Conservation (phyloP, 1,140 invertebrate genomes). For the Matsumurasca onukii region DNA sequence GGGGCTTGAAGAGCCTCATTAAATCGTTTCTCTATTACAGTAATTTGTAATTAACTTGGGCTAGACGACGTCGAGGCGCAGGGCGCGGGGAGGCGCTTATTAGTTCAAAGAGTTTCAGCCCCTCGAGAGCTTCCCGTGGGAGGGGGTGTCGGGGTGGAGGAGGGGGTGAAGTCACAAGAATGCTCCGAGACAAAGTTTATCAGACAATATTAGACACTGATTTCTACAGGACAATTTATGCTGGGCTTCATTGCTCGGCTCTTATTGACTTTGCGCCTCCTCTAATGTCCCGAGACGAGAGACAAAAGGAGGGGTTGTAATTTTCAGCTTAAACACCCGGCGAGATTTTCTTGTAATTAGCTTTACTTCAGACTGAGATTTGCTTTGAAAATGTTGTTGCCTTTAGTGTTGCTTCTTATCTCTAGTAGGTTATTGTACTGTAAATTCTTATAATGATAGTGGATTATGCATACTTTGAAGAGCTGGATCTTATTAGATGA, state of each 20-base stretch:
- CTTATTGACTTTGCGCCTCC: too few species aligned
- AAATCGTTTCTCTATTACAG: conserved; percentile 45
- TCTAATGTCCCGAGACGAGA: too few species aligned
- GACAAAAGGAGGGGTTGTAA: too few species aligned
- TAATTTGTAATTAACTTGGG: conserved; percentile 45
- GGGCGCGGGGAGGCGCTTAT: conserved; percentile 19
- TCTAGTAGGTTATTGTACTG: too few species aligned
- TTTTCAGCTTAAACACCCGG: too few species aligned
- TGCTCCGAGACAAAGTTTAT: conserved; percentile 3
- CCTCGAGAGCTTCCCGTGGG: not conserved
- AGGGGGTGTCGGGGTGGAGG: not conserved
- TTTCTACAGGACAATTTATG: conserved; percentile 2
- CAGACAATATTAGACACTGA: conserved; percentile 13
- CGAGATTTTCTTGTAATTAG: too few species aligned
- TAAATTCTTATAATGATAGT: too few species aligned
- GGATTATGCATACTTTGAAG: too few species aligned
- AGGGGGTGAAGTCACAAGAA: conserved; percentile 16
- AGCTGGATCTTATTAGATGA: too few species aligned
- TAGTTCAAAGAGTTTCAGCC: conserved; percentile 24
- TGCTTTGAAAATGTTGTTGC: too few species aligned
- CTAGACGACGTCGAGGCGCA: conserved; percentile 12
- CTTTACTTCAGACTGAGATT: too few species aligned
- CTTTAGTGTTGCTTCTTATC: too few species aligned
- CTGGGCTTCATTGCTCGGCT: conserved; percentile 5
- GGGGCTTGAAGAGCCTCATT: conserved; percentile 38